Conservation (phyloP, 2,888 invertebrate species). For the Mesoligia furuncula region DNA sequence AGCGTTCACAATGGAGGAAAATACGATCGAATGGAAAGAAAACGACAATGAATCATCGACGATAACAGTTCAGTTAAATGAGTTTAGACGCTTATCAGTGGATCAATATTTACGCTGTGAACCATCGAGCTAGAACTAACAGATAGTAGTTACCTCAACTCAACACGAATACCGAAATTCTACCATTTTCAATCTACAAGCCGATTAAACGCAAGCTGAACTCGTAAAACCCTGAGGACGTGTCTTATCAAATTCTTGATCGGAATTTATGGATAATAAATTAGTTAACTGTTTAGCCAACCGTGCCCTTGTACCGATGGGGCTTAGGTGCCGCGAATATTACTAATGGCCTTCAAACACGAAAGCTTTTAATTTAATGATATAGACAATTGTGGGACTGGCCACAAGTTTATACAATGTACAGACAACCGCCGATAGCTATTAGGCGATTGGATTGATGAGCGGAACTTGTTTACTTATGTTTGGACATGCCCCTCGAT, state of each 20-base stretch:
- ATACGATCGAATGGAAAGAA: conserved; percentile 28
- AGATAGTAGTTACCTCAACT: conserved; percentile 42
- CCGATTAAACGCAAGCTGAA: conserved; percentile 70
- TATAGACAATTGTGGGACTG: conserved; percentile 73
- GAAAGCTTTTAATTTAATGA: conserved; percentile 86
- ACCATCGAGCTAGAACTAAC: conserved; percentile 41
- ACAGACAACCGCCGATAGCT: conserved; percentile 64
- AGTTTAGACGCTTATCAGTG: conserved; percentile 42
- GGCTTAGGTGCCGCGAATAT: conserved; percentile 79
- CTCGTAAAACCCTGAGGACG: conserved; percentile 78
- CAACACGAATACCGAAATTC: conserved; percentile 64
- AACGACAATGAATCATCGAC: conserved; percentile 21
- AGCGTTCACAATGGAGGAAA: conserved; percentile 19
- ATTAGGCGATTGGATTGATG: conserved; percentile 74
- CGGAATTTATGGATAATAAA: conserved; percentile 83
- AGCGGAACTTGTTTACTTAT: conserved; percentile 59
- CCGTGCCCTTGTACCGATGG: conserved; percentile 76
- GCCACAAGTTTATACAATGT: conserved; percentile 63
- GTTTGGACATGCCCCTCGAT: conserved; percentile 48
- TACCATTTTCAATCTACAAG: conserved; percentile 62
- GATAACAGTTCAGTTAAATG: conserved; percentile 33
- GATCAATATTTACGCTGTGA: conserved; percentile 27
- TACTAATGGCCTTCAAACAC: conserved; percentile 82
- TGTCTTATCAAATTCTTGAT: conserved; percentile 83
- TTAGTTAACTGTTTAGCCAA: conserved; percentile 80